Evolutionary conservation across 2,797 vertebrate species (phyloP).

Genomic region (Sebastes ruberrimus): DNA sequence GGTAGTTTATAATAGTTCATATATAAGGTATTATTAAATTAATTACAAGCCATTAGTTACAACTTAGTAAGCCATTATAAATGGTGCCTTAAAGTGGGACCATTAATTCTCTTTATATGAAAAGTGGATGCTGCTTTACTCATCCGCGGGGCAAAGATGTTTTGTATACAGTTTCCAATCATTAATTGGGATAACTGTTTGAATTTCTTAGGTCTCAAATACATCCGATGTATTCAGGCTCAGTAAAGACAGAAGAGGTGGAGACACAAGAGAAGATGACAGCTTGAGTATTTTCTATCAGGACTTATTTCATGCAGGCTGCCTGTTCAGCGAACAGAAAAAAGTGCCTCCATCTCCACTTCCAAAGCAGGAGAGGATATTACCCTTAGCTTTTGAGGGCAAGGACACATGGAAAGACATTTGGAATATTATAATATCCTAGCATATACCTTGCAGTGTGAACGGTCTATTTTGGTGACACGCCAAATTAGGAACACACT

Average conservation of each 20-base stretch:
- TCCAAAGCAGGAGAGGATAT: slow-evolving; percentile 64
- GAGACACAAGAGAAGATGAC: slow-evolving; percentile 33
- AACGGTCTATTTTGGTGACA: slow-evolving; percentile 42
- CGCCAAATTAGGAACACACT: not conserved
- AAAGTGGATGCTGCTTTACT: not conserved
- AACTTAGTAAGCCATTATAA: not conserved
- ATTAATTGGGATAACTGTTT: not conserved
- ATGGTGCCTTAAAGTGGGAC: not conserved
- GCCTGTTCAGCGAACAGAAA: slow-evolving; percentile 75
- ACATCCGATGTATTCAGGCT: not conserved
- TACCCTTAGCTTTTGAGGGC: slow-evolving; percentile 67
- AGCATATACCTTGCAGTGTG: slow-evolving; percentile 23
- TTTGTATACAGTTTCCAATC: not conserved
- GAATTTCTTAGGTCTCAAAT: not conserved
- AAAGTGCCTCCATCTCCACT: slow-evolving; percentile 58
- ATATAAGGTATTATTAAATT: too few species aligned
- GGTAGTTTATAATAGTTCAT: too few species aligned
- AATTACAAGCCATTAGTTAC: not conserved
- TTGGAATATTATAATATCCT: slow-evolving; percentile 53
- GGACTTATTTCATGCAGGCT: slow-evolving; percentile 73
- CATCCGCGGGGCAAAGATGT: not conserved
- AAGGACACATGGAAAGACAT: slow-evolving; percentile 71
- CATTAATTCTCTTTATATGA: not conserved
- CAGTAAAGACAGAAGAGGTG: slow-evolving; percentile 20
- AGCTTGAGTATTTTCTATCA: slow-evolving; percentile 55